phyloP scores from a whole-genome alignment of 2,113 vertebrate species.

The Solenodon paradoxus region DNA sequence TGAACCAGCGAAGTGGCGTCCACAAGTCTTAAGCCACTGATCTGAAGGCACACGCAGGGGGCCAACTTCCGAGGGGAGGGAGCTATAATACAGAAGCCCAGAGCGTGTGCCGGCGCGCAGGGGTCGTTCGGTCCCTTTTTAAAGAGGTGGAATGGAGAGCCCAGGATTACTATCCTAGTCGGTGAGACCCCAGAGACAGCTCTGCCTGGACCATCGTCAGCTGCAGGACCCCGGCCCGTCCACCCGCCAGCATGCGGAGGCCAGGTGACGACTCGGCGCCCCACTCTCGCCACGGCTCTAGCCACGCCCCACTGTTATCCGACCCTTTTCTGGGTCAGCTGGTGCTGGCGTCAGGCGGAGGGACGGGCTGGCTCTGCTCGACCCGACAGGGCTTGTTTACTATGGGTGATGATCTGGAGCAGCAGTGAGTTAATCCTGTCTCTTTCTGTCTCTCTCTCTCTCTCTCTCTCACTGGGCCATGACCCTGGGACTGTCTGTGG shows the following conservation, averaged over 20 bases:
- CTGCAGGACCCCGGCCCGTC: neutral
- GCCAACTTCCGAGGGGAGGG: neutral
- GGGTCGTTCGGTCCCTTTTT: neutral
- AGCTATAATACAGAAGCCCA: neutral
- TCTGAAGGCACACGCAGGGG: neutral
- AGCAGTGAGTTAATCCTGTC: constrained; percentile 77
- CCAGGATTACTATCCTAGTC: neutral
- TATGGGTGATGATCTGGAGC: constrained; percentile 82
- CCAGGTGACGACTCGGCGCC: no score
- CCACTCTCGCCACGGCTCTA: no score
- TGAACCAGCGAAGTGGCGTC: neutral
- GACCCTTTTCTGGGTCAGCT: constrained; percentile 68
- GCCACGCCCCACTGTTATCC: constrained; percentile 63
- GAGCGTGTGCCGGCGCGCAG: neutral
- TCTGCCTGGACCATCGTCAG: neutral
- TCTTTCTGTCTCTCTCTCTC: constrained; percentile 27
- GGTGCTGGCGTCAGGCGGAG: constrained; percentile 68
- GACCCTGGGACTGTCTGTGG: constrained; percentile 60
- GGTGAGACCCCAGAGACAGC: neutral
- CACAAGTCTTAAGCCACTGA: neutral
- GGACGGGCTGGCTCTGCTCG: constrained; percentile 58
- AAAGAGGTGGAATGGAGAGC: neutral
- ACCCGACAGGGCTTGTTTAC: constrained; percentile 74
- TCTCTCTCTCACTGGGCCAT: constrained; percentile 51
- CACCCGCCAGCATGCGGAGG: no score